These are phyloP conservation scores for Melanotaenia boesemani DNA, from an alignment of 2,797 vertebrate genomes.

Conservation along the genomic window DNA sequence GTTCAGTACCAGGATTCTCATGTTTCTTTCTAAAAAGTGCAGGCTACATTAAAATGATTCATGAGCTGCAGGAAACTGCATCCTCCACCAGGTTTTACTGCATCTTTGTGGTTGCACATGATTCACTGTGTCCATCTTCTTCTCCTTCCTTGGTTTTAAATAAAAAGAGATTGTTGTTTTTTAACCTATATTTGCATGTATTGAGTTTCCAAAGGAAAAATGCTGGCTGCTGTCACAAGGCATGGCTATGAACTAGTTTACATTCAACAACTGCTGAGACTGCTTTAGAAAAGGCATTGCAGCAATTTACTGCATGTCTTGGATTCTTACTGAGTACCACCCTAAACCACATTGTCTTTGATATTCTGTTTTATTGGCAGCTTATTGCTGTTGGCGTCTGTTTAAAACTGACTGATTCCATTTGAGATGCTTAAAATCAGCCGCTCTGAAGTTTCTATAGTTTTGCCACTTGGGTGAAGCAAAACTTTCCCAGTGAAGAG, in stretches of 20 bases:
- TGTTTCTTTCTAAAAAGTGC: slow-evolving; percentile 3
- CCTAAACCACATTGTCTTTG: slow-evolving; percentile 56
- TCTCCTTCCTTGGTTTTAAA: slow-evolving; percentile 4
- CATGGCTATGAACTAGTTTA: slow-evolving; percentile 56
- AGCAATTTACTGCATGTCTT: slow-evolving; percentile 29
- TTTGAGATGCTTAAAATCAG: slow-evolving; percentile 45
- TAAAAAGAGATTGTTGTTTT: slow-evolving; percentile 14
- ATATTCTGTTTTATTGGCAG: slow-evolving; percentile 59
- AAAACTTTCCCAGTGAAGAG: slow-evolving; percentile 39
- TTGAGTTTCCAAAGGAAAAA: slow-evolving; percentile 22
- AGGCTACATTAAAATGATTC: slow-evolving; percentile 7
- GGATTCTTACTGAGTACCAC: slow-evolving; percentile 49
- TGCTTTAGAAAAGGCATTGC: slow-evolving; percentile 32
- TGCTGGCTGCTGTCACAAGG: slow-evolving; percentile 38
- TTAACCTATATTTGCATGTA: slow-evolving; percentile 25
- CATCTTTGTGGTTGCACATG: slow-evolving; percentile 1
- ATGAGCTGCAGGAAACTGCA: slow-evolving; percentile 20
- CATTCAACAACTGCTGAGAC: slow-evolving; percentile 55
- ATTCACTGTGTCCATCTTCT: slow-evolving; percentile 10
- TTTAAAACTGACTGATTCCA: slow-evolving; percentile 28
- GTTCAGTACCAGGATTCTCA: not conserved
- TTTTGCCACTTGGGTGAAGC: slow-evolving; percentile 13
- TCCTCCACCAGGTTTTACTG: not conserved
- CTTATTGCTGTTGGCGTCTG: slow-evolving; percentile 36
- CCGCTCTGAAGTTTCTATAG: slow-evolving; percentile 41